Conservation (phyloP, 2,113 vertebrate genomes). For the Melanostigma gelatinosum region DNA sequence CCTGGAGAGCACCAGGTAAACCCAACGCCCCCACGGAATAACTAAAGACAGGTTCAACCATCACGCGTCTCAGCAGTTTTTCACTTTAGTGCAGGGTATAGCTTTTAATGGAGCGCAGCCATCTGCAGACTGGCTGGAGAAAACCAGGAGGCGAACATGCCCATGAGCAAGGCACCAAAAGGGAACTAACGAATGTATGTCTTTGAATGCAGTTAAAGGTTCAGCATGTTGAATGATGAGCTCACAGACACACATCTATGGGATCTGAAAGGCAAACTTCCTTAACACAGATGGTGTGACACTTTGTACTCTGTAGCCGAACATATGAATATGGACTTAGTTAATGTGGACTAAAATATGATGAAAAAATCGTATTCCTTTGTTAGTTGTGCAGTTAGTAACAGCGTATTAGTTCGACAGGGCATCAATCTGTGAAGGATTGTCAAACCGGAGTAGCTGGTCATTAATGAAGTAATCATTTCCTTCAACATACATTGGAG, state of each 20-base stretch:
- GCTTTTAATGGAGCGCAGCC: background rate
- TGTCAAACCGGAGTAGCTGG: too few relatives aligned
- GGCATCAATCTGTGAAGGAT: background rate
- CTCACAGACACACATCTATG: background rate
- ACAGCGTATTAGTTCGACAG: background rate
- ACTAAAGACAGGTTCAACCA: background rate
- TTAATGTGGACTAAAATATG: background rate
- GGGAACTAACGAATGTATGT: background rate
- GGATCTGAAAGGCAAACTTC: background rate
- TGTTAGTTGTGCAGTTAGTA: background rate
- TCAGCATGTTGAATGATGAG: background rate
- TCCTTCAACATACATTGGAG: background rate
- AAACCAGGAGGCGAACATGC: background rate
- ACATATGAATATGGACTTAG: background rate
- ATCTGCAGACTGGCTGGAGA: background rate
- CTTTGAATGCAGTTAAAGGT: background rate
- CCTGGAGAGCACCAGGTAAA: conserved; percentile 82
- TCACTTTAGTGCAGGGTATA: background rate
- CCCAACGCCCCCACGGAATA: background rate
- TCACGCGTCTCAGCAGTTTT: background rate
- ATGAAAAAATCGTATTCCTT: background rate
- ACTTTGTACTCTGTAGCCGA: background rate
- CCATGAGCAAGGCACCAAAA: background rate
- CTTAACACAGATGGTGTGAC: background rate
- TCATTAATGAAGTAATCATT: too few relatives aligned